Conservation (phyloP, 2,797 vertebrate genomes). For the Epinephelus malabaricus region DNA sequence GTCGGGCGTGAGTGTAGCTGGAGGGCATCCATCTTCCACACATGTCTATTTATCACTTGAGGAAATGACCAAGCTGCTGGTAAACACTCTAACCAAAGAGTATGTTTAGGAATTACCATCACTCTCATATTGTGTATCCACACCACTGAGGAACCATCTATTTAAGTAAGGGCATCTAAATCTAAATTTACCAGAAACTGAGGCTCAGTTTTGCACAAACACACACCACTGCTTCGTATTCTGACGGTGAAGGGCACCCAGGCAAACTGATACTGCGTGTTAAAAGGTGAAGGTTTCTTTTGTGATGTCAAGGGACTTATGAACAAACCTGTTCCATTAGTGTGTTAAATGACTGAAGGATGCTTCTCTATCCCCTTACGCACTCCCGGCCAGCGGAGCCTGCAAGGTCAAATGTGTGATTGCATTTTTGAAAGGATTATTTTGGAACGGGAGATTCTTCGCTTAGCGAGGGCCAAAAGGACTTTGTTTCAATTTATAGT, state of each 20-base stretch:
- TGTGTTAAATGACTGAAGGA: slow-evolving; percentile 64
- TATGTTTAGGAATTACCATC: slow-evolving; percentile 42
- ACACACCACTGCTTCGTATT: slow-evolving; percentile 1
- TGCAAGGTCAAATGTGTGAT: slow-evolving; percentile 69
- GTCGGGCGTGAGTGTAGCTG: slow-evolving; percentile 60
- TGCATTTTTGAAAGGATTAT: slow-evolving; percentile 60
- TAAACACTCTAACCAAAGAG: slow-evolving; percentile 52
- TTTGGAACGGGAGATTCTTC: slow-evolving; percentile 41
- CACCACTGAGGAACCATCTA: slow-evolving; percentile 16
- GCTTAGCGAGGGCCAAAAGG: slow-evolving; percentile 19
- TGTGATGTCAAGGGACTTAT: slow-evolving; percentile 56
- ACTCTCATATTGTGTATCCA: slow-evolving; percentile 10
- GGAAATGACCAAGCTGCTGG: slow-evolving; percentile 67
- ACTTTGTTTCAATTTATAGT: slow-evolving; percentile 53
- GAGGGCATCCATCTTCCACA: slow-evolving; percentile 63
- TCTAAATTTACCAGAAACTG: slow-evolving; percentile 25
- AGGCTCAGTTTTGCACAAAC: slow-evolving; percentile 11
- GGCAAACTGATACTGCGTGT: slow-evolving; percentile 35
- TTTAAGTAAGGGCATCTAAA: slow-evolving; percentile 36
- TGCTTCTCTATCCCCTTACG: slow-evolving; percentile 48
- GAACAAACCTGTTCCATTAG: slow-evolving; percentile 63
- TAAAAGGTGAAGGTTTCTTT: slow-evolving; percentile 55
- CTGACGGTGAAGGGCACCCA: slow-evolving; percentile 19
- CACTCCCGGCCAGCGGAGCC: slow-evolving; percentile 38
- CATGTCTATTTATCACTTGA: slow-evolving; percentile 72